These are phyloP conservation scores for Eupeodes latifasciatus DNA, from an alignment of 2,888 invertebrate species.

Conservation along the genomic window DNA sequence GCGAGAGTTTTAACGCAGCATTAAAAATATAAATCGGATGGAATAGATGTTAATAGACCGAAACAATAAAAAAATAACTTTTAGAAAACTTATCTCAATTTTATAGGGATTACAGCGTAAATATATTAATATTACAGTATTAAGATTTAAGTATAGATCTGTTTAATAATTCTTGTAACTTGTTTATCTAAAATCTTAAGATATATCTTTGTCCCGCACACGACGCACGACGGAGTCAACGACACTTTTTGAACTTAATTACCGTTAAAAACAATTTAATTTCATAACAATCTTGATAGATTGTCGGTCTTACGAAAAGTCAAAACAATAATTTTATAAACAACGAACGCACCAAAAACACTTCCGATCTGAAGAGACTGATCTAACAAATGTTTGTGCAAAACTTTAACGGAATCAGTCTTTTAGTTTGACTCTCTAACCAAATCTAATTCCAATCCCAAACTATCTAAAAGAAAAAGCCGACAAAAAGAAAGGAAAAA, in stretches of 20 bases:
- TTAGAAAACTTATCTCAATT: neutral
- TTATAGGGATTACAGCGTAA: neutral
- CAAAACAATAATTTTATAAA: neutral
- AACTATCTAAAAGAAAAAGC: conserved; percentile 79
- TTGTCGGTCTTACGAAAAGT: neutral
- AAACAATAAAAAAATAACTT: conserved; percentile 12
- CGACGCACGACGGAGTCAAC: neutral
- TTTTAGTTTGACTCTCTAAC: conserved; percentile 78
- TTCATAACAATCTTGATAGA: neutral
- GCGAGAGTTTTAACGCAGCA: neutral
- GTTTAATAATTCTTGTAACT: too few species aligned
- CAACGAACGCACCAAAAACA: conserved; percentile 2
- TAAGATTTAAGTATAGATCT: neutral
- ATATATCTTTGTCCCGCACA: neutral
- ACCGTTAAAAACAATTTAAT: neutral
- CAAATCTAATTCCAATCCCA: conserved; percentile 39
- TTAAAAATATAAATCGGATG: neutral
- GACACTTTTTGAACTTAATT: neutral
- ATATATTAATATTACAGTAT: neutral
- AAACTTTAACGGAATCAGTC: conserved; percentile 78
- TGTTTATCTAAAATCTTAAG: too few species aligned
- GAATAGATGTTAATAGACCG: conserved; percentile 31
- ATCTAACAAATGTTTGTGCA: conserved; percentile 55
- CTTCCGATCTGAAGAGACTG: conserved; percentile 60
- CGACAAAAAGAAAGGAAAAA: conserved; percentile 60